Evolutionary conservation across 1,140 invertebrate genomes (phyloP).

Genomic region (Euwallacea similis): DNA sequence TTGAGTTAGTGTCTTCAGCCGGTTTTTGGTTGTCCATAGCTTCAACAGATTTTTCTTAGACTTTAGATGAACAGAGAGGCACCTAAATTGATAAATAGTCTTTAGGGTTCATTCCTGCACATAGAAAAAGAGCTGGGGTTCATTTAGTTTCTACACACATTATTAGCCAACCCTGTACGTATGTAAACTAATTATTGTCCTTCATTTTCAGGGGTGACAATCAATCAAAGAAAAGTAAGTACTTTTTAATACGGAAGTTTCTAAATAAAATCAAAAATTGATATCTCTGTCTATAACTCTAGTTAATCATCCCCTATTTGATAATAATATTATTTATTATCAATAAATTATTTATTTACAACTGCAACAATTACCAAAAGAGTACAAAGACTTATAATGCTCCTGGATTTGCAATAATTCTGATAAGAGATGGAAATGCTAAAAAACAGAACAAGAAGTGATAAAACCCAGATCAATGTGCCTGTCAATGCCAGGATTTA

Average conservation of each 20-base stretch:
- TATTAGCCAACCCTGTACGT: too few relatives aligned
- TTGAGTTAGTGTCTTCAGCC: conserved; percentile 30
- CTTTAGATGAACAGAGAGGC: background rate
- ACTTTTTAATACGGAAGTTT: background rate
- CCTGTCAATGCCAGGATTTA: conserved; percentile 60
- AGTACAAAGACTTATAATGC: conserved; percentile 61
- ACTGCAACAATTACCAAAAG: conserved; percentile 62
- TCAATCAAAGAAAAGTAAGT: conserved; percentile 49
- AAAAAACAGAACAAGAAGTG: conserved; percentile 56
- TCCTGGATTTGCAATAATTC: conserved; percentile 62
- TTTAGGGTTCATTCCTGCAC: too few relatives aligned
- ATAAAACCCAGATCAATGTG: conserved; percentile 63
- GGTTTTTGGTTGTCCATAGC: conserved; percentile 11
- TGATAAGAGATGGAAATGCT: conserved; percentile 63
- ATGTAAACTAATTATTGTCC: too few relatives aligned
- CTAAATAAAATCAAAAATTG: too few relatives aligned
- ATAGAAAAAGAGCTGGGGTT: too few relatives aligned
- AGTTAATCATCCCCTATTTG: background rate
- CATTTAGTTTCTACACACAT: too few relatives aligned
- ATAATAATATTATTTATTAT: conserved; percentile 17
- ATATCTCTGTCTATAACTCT: too few relatives aligned
- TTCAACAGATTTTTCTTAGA: background rate
- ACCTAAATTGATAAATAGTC: background rate
- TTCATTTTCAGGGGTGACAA: conserved; percentile 47
- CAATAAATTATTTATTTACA: conserved; percentile 48